Evolutionary conservation across 2,888 invertebrate genomes (phyloP).

Genomic region (Cynaeus angustus): DNA sequence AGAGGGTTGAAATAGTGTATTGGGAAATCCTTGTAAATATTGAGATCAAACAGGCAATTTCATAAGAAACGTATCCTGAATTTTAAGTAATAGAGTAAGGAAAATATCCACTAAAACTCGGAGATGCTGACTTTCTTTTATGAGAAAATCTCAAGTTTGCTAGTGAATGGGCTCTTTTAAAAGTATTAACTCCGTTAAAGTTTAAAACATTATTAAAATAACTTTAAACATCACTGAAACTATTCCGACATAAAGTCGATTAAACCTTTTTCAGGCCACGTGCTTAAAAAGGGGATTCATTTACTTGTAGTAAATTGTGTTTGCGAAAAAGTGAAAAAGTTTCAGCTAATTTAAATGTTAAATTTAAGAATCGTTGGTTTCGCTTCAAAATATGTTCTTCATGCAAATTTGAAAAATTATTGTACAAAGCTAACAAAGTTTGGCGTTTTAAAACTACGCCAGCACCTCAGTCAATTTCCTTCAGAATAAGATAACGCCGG

Average conservation of each 20-base stretch:
- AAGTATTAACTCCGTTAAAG: slow-evolving; percentile 10
- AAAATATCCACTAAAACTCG: slow-evolving; percentile 14
- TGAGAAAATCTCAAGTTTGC: slow-evolving; percentile 4
- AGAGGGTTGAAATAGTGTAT: slow-evolving; percentile 29
- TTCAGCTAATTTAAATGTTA: slow-evolving; percentile 15
- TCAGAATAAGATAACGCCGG: slow-evolving; percentile 1
- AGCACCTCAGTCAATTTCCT: slow-evolving; percentile 8
- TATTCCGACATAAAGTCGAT: slow-evolving; percentile 1
- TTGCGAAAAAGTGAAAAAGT: neutral
- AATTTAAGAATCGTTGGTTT: slow-evolving; percentile 7
- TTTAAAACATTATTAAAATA: slow-evolving; percentile 3
- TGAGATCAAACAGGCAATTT: slow-evolving; percentile 43
- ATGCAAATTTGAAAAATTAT: slow-evolving; percentile 24
- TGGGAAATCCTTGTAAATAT: slow-evolving; percentile 39
- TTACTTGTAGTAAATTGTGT: neutral
- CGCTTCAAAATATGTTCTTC: slow-evolving; percentile 7
- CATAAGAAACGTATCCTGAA: slow-evolving; percentile 32
- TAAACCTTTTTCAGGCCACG: no score
- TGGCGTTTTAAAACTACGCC: slow-evolving; percentile 8
- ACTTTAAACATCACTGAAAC: neutral
- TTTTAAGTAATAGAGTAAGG: slow-evolving; percentile 37
- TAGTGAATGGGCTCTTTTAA: slow-evolving; percentile 17
- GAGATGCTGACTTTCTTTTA: slow-evolving; percentile 15
- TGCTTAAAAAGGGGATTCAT: neutral
- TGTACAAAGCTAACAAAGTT: slow-evolving; percentile 13